Evolutionary conservation across 2,888 invertebrate species (phyloP).

Genomic region (Strigamia transsilvanica): DNA sequence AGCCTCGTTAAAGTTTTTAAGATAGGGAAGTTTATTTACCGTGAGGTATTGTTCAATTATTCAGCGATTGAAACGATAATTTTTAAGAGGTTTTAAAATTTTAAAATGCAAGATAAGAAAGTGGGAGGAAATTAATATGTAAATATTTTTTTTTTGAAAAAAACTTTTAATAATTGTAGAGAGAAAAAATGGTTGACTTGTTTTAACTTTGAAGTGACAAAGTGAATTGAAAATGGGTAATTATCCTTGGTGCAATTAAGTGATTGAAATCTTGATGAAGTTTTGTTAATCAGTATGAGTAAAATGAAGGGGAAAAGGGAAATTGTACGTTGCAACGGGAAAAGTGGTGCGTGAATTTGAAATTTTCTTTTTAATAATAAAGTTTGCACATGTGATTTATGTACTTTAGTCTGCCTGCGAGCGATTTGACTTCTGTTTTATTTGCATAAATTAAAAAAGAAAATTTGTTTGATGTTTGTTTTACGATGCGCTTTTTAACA

Average conservation of each 20-base stretch:
- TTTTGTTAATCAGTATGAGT: conserved; percentile 41
- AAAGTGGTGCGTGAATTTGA: conserved; percentile 22
- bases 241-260: conserved; percentile 29
- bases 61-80: conserved; percentile 33
- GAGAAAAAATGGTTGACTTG: conserved; percentile 22
- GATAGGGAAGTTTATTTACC: not conserved
- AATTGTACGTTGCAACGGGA: not conserved
- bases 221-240: conserved; percentile 40
- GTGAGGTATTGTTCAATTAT: conserved; percentile 36
- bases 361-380: conserved; percentile 13
- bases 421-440: conserved; percentile 1
- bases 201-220: conserved; percentile 24
- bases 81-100: conserved; percentile 29
- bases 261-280: conserved; percentile 48
- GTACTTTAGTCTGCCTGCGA: conserved; percentile 26
- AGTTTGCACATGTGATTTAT: conserved; percentile 40
- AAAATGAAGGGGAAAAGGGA: conserved; percentile 5
- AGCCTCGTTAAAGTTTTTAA: not conserved
- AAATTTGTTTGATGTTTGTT: too few species aligned
- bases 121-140: conserved; percentile 41
- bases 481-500: too few species aligned
- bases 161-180: not conserved
- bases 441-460: conserved; percentile 24
- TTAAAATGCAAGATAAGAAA: conserved; percentile 5
- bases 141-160: conserved; percentile 5